Conservation (phyloP, 2,888 invertebrate species). For the Morinoia aosen region DNA sequence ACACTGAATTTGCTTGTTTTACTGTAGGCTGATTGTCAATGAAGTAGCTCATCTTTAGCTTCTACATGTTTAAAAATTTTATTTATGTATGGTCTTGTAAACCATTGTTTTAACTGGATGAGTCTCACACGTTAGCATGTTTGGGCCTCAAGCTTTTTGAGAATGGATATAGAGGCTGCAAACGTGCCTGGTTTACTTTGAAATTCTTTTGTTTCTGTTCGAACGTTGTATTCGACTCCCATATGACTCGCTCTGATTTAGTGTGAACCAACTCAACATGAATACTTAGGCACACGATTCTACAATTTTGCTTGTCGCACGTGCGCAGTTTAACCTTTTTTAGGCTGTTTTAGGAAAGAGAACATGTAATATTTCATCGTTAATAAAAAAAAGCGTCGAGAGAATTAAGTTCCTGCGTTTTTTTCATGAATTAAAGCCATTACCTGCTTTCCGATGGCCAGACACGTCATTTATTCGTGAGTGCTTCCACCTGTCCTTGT, state of each 20-base stretch:
- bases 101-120: too few species aligned
- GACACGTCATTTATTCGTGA: background rate
- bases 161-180: too few species aligned
- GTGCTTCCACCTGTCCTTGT: background rate
- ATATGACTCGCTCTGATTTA: background rate
- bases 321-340: background rate
- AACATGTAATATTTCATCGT: background rate
- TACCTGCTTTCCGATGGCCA: background rate
- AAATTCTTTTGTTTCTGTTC: background rate
- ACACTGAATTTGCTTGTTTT: background rate
- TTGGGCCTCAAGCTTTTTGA: too few species aligned
- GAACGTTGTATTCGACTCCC: background rate
- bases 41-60: background rate
- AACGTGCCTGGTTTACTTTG: too few species aligned
- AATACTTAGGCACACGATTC: background rate
- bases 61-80: background rate
- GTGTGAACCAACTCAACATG: background rate
- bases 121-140: too few species aligned
- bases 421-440: background rate
- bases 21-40: background rate
- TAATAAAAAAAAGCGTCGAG: background rate
- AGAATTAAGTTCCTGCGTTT: background rate
- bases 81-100: background rate
- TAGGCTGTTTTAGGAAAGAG: background rate
- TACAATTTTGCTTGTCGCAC: background rate